phyloP scores from a whole-genome alignment of 2,113 vertebrate species.

The Sebastes fasciatus region DNA sequence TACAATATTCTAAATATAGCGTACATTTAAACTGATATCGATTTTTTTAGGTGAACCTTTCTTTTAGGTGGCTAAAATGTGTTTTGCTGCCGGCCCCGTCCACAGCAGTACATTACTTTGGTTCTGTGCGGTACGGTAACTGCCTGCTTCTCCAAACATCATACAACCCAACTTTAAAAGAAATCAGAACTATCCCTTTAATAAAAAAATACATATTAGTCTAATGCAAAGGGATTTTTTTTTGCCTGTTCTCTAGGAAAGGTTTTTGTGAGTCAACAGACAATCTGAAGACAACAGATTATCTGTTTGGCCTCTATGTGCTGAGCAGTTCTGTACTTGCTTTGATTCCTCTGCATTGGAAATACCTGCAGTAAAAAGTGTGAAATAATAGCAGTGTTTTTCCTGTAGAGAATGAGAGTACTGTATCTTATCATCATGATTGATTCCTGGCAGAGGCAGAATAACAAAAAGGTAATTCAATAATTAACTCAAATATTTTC shows the following conservation, averaged over 20 bases:
- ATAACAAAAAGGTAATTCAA: slow-evolving; percentile 33
- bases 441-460: slow-evolving; percentile 30
- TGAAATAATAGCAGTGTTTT: neutral
- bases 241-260: neutral
- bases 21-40: too few species aligned
- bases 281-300: neutral
- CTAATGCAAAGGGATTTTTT: neutral
- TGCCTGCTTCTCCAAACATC: too few species aligned
- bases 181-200: too few species aligned
- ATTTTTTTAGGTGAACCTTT: too few species aligned
- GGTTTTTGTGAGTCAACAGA: neutral
- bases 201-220: neutral
- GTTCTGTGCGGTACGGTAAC: too few species aligned
- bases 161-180: too few species aligned
- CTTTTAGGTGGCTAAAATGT: too few species aligned
- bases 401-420: neutral
- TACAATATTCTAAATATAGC: too few species aligned
- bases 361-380: neutral
- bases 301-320: slow-evolving; percentile 10
- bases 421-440: slow-evolving; percentile 18
- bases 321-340: slow-evolving; percentile 3
- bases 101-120: too few species aligned
- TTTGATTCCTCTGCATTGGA: neutral
- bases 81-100: too few species aligned
- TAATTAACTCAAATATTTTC: slow-evolving; percentile 10